phyloP scores from a whole-genome alignment of 2,888 invertebrate genomes.

The Trachelus iudaicus region DNA sequence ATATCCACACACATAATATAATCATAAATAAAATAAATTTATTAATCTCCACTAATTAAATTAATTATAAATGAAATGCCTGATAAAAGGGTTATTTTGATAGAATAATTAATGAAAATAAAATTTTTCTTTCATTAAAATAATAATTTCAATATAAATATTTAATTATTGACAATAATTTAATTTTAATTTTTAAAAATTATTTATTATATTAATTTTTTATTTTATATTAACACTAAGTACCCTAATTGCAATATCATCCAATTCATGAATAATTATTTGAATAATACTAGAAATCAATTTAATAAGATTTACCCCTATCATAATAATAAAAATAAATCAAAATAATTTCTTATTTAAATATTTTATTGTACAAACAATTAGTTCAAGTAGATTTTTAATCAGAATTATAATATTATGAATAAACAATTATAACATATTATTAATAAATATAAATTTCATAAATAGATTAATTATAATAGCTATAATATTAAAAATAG shows the following conservation, averaged over 20 bases:
- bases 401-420: accelerated
- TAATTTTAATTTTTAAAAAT: too few relatives aligned
- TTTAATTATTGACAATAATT: constrained; percentile 3
- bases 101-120: constrained; percentile 52
- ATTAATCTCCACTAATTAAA: too few relatives aligned
- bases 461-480: too few relatives aligned
- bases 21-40: too few relatives aligned
- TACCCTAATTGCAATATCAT: too few relatives aligned
- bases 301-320: neutral
- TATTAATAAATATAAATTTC: too few relatives aligned
- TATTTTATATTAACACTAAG: too few relatives aligned
- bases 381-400: neutral
- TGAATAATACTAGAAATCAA: neutral
- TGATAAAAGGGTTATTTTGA: constrained; percentile 11
- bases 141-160: constrained; percentile 71
- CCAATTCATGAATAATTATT: neutral
- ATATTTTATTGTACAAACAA: neutral
- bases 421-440: too few relatives aligned
- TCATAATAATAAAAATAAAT: neutral
- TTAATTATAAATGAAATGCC: neutral
- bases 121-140: constrained; percentile 58
- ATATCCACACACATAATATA: too few relatives aligned
- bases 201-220: constrained; percentile 15
- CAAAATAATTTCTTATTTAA: neutral
- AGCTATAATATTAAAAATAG: too few relatives aligned